Conservation (phyloP, 2,113 vertebrate species). For the Furnarius figulus region DNA sequence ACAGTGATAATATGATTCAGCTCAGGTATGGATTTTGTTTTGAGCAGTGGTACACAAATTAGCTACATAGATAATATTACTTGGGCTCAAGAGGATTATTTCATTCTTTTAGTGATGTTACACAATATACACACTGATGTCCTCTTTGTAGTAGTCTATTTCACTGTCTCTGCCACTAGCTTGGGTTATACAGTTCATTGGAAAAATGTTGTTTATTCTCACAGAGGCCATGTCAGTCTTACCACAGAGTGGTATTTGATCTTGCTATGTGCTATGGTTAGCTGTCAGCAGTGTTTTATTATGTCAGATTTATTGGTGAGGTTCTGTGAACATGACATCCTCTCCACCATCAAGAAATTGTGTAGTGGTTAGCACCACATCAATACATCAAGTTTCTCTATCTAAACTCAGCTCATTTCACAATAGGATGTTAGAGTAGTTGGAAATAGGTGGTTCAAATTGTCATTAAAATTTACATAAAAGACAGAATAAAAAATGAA, state of each 20-base stretch:
- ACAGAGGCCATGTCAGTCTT: background rate
- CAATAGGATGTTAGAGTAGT: background rate
- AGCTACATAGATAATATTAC: background rate
- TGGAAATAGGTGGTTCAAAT: background rate
- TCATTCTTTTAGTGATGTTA: background rate
- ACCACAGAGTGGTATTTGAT: background rate
- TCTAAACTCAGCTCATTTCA: background rate
- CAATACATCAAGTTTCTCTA: background rate
- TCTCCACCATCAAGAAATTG: background rate
- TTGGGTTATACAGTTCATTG: background rate
- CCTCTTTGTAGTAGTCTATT: background rate
- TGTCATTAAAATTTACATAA: background rate
- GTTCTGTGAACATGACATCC: background rate
- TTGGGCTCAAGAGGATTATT: background rate
- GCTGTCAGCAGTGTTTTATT: background rate
- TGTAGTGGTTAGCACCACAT: background rate
- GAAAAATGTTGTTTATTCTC: background rate
- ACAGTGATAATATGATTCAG: background rate
- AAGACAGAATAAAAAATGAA: background rate
- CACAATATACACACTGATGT: background rate
- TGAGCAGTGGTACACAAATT: background rate
- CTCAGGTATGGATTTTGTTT: background rate
- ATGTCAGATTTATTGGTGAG: background rate
- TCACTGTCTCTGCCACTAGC: background rate
- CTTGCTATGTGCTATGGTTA: background rate